Conservation (phyloP, 2,888 invertebrate genomes). For the Trissolcus japonicus region DNA sequence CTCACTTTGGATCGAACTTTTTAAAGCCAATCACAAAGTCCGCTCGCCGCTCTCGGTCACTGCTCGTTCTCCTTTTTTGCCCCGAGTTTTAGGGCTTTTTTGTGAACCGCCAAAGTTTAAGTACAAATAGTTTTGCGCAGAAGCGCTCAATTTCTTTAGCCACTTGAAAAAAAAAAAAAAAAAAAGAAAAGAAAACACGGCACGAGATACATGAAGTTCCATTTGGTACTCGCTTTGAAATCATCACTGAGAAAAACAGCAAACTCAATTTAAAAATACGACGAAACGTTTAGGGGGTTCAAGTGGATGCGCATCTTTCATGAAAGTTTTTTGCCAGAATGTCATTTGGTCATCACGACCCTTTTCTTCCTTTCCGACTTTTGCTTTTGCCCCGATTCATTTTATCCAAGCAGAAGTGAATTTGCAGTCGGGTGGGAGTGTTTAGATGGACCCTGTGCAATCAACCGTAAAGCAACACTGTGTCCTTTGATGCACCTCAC, state of each 20-base stretch:
- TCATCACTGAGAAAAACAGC: background rate
- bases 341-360: background rate
- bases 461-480: conserved; percentile 18
- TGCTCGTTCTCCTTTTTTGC: conserved; percentile 1
- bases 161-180: too few relatives aligned
- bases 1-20: conserved; percentile 33
- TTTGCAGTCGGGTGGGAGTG: too few relatives aligned
- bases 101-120: conserved; percentile 38
- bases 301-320: conserved; percentile 25
- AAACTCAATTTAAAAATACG: background rate
- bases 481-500: conserved; percentile 14
- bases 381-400: background rate
- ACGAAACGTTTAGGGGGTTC: background rate
- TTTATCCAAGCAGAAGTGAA: background rate
- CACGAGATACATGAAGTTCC: background rate
- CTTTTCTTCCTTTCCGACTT: background rate
- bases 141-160: conserved; percentile 4
- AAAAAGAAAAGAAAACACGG: too few relatives aligned
- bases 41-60: background rate
- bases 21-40: conserved; percentile 42
- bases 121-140: conserved; percentile 26
- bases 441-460: conserved; percentile 4
- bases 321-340: conserved; percentile 8
- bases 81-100: conserved; percentile 42
- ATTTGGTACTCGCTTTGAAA: background rate